These are phyloP conservation scores for Triops longicaudatus DNA, from an alignment of 1,140 invertebrate genomes.

Conservation along the genomic window DNA sequence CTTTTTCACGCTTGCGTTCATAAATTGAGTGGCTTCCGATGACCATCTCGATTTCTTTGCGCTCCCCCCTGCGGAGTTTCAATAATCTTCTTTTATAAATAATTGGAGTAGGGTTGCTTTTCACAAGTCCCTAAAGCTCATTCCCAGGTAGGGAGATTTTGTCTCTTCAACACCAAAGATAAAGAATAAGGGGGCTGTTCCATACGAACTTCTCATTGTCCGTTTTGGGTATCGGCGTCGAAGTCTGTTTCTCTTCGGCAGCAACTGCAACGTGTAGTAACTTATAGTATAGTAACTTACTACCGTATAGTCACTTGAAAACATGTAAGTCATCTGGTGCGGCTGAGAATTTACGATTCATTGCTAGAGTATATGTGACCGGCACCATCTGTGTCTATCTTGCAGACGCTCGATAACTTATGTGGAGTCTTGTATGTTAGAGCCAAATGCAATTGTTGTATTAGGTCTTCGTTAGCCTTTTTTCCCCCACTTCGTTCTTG, in stretches of 20 bases:
- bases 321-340: not conserved
- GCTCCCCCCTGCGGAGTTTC: not conserved
- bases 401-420: constrained; percentile 6
- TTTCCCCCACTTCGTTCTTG: not conserved
- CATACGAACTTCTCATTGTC: too few species aligned
- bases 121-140: not conserved
- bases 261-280: too few species aligned
- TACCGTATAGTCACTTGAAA: not conserved
- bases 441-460: constrained; percentile 7
- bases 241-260: too few species aligned
- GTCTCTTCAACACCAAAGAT: too few species aligned
- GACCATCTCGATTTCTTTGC: not conserved
- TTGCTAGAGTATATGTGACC: not conserved
- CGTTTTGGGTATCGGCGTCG: too few species aligned
- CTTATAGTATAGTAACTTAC: too few species aligned
- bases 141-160: not conserved
- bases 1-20: constrained; percentile 8
- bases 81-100: not conserved
- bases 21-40: constrained; percentile 15
- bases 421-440: not conserved
- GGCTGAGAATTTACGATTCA: not conserved
- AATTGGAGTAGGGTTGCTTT: not conserved
- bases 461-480: not conserved
- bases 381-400: constrained; percentile 9
- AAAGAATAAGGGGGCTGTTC: too few species aligned